Percentiles rank a stretch among this genome's conserved stretches.
phyloP scores from a whole-genome alignment of 2,113 vertebrate genomes.

The Aegithalos caudatus region DNA sequence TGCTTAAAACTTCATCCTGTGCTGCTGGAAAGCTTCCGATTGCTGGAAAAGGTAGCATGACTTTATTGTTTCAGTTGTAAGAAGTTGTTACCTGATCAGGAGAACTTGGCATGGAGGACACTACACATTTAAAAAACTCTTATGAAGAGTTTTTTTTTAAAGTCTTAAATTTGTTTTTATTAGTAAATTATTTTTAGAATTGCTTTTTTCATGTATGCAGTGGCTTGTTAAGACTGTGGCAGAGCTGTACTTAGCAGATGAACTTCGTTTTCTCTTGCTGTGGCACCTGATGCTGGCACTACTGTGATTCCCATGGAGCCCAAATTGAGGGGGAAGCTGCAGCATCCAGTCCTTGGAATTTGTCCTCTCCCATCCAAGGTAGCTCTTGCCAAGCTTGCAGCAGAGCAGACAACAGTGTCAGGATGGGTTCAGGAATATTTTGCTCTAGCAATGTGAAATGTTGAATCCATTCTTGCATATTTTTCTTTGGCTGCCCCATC shows the following conservation, averaged over 20 bases:
- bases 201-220: background rate
- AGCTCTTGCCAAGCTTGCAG: background rate
- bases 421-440: background rate
- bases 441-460: background rate
- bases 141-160: background rate
- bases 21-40: background rate
- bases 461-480: background rate
- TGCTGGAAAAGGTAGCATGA: background rate
- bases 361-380: background rate
- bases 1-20: background rate
- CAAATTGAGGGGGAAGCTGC: no score
- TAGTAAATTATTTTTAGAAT: background rate
- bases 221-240: background rate
- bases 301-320: accelerated
- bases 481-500: background rate
- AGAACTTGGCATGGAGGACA: background rate
- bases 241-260: background rate
- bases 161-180: background rate
- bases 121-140: background rate
- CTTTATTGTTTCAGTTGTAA: background rate
- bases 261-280: background rate
- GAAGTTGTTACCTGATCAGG: background rate
- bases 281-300: background rate
- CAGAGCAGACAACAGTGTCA: background rate
- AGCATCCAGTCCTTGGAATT: background rate